These are phyloP conservation scores for Vulpes vulpes DNA, from an alignment of 2,113 vertebrate species.

Conservation along the genomic window DNA sequence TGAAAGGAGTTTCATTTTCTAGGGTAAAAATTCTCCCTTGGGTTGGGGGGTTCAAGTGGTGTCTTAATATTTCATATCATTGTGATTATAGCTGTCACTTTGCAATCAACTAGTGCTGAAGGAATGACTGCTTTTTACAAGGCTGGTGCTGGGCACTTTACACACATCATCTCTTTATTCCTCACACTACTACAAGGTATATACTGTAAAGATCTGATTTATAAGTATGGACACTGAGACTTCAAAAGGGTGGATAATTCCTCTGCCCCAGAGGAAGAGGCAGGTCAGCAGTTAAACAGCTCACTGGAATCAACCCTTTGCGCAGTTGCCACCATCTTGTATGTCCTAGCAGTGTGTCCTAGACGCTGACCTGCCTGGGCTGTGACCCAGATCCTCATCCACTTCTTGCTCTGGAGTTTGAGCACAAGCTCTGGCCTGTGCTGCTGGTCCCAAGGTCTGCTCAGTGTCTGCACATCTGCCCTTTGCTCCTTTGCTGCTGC, in stretches of 20 bases:
- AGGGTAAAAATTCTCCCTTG: background rate
- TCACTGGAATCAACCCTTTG: too few relatives aligned
- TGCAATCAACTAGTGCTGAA: background rate
- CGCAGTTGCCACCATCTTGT: fast-evolving
- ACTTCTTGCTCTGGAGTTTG: background rate
- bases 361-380: fast-evolving
- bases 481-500: background rate
- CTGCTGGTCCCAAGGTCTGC: background rate
- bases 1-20: background rate
- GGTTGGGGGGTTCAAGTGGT: background rate
- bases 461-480: background rate
- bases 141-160: fast-evolving
- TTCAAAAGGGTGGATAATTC: background rate
- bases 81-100: background rate
- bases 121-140: background rate
- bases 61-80: background rate
- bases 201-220: background rate
- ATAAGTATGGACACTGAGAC: background rate
- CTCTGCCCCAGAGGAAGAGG: background rate
- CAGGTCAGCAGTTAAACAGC: background rate
- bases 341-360: background rate
- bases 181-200: background rate
- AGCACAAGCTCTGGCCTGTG: background rate
- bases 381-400: background rate
- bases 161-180: background rate